Evolutionary conservation across 2,888 invertebrate species (phyloP), one percentile per base, ranked within the genome.

Genomic region (Chrysolina americana): DNA sequence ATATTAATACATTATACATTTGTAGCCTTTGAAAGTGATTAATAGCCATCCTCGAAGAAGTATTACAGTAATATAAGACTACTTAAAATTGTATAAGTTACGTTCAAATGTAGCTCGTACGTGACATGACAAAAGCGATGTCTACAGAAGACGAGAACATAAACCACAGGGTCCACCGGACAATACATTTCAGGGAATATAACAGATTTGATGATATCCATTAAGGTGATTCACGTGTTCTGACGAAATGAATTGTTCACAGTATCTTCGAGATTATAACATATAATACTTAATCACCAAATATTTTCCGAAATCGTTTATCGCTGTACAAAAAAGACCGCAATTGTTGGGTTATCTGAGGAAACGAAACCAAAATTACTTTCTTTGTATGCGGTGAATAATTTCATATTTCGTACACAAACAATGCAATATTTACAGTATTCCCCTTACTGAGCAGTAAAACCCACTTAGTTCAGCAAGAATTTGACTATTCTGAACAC

Each of bases 71-170:
- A 56, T 50, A 62, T 70, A 73, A 59, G 53, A 71, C 65, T 68
- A 70, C 64, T 70, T 70, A 68, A 63, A 74, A 74, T 64, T 68
- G 70, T 59, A 70, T 64, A 70, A 66, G 62, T 69, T 53, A 73
- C 59, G 48, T 66, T 66, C 28, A 68, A 74, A 71, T 62, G 62
- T 62, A 65, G 71, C 68, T 70, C 63, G 71, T 70, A 79, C 77
- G 79, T 77, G 80, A 74, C 73, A 65, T 74, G 71, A 80, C 80
- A 76, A 77, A 77, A 73, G 80, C 78, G 76, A 78, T 74, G 77
- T 76, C 71, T 74, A 77, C 76, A 72, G 77, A 71, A 72, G 79
- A 78, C 71, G 75, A 78, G 75, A 75, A 74, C 77, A 76, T 76
- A 68, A 78, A 77, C 78, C 68, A 44, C 68, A 71, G 47, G 71